Base-by-base conservation (phyloP, 2,113 vertebrate species). In the Choloepus hoffmanni region DNA sequence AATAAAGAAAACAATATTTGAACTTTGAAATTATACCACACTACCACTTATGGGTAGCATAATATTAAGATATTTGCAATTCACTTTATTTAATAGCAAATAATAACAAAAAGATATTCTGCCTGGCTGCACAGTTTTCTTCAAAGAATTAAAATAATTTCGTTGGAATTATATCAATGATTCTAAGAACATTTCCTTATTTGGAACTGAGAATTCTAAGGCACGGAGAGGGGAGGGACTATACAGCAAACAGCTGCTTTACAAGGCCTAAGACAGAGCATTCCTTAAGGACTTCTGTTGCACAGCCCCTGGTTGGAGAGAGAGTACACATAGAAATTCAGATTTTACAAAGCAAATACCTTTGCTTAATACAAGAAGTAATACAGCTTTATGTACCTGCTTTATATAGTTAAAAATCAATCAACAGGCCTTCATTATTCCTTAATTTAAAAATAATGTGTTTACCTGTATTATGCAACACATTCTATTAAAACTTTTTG, bases 1-100 rank as follows among this genome's bases (percentile, higher is more conserved):
- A 99, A 99, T 97, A 98, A 98, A 99, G 98, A 99, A 98, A 98
- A 99, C 93, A 99, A 97, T 2, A 23, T 98, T 97, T 96, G 96
- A 98, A 94, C 95, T 97, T 98, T 96, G 97, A 96, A 97, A 91
- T 95, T 85, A 93, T 73, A 95, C 14, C 68, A 96, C 28, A 91
- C 58, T 36, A n/a, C 85, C 65, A 94, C 2, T 68, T 68, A 74
- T 0, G 14, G 55, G 63, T 40, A 40, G 76, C 45, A 68, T 30
- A 50, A 91, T 91, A 93, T 93, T 95, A 79, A 96, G 26, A 40
- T 82, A 87, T 60, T 7, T 92, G n/a, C 26, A 81, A 82, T 83
- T 86, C 96, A 96, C 26, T 78, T 89, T 79, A 55, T 23, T 60
- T 73, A 62, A 95, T 12, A 77, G 60, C 15, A 79, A 78, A 83